Evolutionary conservation across 2,888 invertebrate species (phyloP).

Genomic region (Alloscopus bannaensis): DNA sequence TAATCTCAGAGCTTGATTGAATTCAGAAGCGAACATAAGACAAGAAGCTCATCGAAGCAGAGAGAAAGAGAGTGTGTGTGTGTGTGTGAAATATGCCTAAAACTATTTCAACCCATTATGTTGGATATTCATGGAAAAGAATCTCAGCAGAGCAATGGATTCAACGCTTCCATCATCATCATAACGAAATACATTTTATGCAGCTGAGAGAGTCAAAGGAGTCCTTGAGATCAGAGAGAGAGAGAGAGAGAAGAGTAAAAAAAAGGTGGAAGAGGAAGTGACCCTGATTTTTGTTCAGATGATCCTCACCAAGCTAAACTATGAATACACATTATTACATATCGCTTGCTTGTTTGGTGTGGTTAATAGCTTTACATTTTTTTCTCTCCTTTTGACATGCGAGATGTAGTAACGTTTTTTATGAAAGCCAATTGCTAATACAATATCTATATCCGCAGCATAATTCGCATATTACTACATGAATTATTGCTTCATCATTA

Average conservation of each 20-base stretch:
- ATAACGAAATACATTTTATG: neutral
- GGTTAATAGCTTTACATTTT: too few species aligned
- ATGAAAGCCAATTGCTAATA: too few species aligned
- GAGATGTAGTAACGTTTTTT: too few species aligned
- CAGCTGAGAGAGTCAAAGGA: constrained; percentile 51
- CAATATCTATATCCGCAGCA: too few species aligned
- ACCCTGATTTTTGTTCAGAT: constrained; percentile 70
- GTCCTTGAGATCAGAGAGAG: constrained; percentile 71
- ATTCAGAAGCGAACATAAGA: neutral
- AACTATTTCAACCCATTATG: constrained; percentile 16
- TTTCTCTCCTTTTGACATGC: too few species aligned
- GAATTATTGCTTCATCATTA: too few species aligned
- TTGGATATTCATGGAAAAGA: neutral
- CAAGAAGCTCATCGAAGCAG: neutral
- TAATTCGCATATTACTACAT: too few species aligned
- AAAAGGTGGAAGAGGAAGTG: constrained; percentile 73
- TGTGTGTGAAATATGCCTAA: constrained; percentile 16
- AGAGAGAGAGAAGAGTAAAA: too few species aligned
- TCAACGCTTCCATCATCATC: constrained; percentile 15
- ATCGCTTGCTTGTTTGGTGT: too few species aligned
- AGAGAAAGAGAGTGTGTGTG: neutral
- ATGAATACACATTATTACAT: too few species aligned
- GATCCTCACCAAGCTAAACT: constrained; percentile 56
- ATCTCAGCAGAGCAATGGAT: neutral
- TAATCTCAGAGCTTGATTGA: too few species aligned